Percentiles rank a stretch among this genome's conserved stretches.
Evolutionary conservation across 2,888 invertebrate genomes (phyloP).

Genomic region (Drosophila formosana): DNA sequence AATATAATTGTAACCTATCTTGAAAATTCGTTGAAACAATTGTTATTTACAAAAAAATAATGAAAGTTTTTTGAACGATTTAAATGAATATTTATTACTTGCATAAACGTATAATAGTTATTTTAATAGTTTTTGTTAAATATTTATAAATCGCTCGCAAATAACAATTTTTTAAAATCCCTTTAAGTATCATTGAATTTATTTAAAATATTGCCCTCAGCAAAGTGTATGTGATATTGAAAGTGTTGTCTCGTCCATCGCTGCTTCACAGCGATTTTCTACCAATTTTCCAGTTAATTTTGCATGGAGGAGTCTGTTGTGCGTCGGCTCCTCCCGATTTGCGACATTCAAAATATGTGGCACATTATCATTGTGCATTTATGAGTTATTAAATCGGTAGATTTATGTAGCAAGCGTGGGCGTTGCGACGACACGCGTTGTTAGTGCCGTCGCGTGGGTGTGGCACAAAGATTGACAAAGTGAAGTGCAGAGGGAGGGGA

Average conservation of each 20-base stretch:
- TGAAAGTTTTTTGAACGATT: too few species aligned
- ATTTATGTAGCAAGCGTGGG: slow-evolving; percentile 71
- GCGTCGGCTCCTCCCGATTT: slow-evolving; percentile 44
- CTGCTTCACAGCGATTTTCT: slow-evolving; percentile 38
- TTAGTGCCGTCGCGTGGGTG: slow-evolving; percentile 62
- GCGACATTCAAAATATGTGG: slow-evolving; percentile 77
- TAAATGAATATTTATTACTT: too few species aligned
- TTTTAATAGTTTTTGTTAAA: too few species aligned
- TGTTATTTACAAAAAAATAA: too few species aligned
- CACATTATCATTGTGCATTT: slow-evolving; percentile 76
- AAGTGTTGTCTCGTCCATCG: slow-evolving; percentile 13
- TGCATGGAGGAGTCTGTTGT: slow-evolving; percentile 31
- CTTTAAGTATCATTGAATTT: neutral
- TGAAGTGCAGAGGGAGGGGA: neutral
- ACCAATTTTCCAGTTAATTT: slow-evolving; percentile 74
- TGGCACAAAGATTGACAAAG: slow-evolving; percentile 33
- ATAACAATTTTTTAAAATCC: too few species aligned
- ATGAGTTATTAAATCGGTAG: slow-evolving; percentile 78
- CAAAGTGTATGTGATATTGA: slow-evolving; percentile 28
- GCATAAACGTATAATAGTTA: too few species aligned
- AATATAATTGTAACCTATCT: too few species aligned
- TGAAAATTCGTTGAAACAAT: too few species aligned
- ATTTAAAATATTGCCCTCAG: neutral
- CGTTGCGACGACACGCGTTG: slow-evolving; percentile 77
- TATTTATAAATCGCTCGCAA: too few species aligned